These are phyloP conservation scores for Amia ocellicauda DNA, from an alignment of 2,113 vertebrate genomes.

Conservation along the genomic window DNA sequence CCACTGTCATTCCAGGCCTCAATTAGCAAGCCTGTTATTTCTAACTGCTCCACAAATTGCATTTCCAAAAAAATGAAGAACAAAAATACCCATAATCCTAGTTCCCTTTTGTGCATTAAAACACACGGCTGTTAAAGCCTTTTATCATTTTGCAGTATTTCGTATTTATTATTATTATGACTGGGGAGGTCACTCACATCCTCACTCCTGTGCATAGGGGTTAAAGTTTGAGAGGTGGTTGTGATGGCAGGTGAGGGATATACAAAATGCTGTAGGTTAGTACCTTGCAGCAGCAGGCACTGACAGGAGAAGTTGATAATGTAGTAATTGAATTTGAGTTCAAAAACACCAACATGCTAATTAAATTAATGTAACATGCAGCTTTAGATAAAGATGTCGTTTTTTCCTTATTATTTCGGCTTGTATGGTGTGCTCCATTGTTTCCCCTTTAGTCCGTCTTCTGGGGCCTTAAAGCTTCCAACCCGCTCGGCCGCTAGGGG, in stretches of 20 bases:
- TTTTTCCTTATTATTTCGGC: slow-evolving; percentile 28
- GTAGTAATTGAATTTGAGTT: slow-evolving; percentile 36
- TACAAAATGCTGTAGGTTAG: slow-evolving; percentile 7
- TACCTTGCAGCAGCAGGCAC: slow-evolving; percentile 6
- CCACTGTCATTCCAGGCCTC: no score
- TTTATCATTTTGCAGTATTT: no score
- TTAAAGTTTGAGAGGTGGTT: not conserved
- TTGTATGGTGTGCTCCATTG: slow-evolving; percentile 25
- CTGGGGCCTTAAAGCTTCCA: slow-evolving; percentile 26
- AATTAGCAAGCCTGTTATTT: not conserved
- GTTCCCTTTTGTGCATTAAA: no score
- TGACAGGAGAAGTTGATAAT: slow-evolving; percentile 29
- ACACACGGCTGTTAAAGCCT: no score
- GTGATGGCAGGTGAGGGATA: not conserved
- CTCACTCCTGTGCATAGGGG: not conserved
- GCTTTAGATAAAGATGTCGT: slow-evolving; percentile 41
- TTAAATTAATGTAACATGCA: slow-evolving; percentile 41
- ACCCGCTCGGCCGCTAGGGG: slow-evolving; percentile 36
- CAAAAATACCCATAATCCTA: no score
- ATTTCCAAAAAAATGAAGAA: slow-evolving; percentile 5
- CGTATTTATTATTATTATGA: no score
- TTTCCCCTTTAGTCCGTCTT: slow-evolving; percentile 26
- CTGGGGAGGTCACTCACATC: not conserved
- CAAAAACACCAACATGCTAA: slow-evolving; percentile 39
- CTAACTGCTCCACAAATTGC: slow-evolving; percentile 4